These are phyloP conservation scores for Trichomycterus rosablanca DNA, from an alignment of 2,113 vertebrate species.

Conservation along the genomic window DNA sequence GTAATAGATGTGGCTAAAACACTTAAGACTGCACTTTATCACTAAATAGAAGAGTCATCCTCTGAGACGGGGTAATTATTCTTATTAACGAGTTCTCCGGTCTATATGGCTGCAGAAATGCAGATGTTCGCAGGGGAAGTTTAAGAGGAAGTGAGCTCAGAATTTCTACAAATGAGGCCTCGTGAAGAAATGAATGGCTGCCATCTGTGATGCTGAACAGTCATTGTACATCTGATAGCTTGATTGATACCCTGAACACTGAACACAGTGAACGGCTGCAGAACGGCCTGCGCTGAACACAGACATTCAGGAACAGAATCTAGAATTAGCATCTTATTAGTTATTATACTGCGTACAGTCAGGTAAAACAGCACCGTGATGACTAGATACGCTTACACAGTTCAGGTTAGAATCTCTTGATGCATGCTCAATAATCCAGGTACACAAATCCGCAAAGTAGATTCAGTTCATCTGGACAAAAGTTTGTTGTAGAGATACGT, in stretches of 20 bases:
- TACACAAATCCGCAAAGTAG: no score
- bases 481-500: no score
- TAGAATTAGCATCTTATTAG: slow-evolving; percentile 1
- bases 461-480: no score
- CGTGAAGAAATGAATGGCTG: slow-evolving; percentile 16
- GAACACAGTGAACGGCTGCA: slow-evolving; percentile 6
- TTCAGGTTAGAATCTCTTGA: not conserved
- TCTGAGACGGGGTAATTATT: no score
- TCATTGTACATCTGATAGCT: slow-evolving; percentile 12
- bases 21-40: no score
- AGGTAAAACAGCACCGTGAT: not conserved
- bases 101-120: not conserved
- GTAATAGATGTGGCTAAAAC: no score
- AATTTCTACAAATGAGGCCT: slow-evolving; percentile 7
- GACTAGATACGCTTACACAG: not conserved
- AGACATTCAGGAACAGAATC: not conserved
- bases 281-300: not conserved
- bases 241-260: slow-evolving; percentile 1
- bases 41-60: no score
- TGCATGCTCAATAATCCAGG: no score
- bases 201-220: slow-evolving; percentile 5
- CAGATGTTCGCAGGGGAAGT: not conserved
- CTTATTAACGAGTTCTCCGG: no score
- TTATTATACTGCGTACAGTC: no score
- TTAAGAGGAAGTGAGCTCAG: not conserved